These are phyloP conservation scores for Silurus lanzhouensis DNA, from an alignment of 2,797 vertebrate genomes.

Conservation along the genomic window DNA sequence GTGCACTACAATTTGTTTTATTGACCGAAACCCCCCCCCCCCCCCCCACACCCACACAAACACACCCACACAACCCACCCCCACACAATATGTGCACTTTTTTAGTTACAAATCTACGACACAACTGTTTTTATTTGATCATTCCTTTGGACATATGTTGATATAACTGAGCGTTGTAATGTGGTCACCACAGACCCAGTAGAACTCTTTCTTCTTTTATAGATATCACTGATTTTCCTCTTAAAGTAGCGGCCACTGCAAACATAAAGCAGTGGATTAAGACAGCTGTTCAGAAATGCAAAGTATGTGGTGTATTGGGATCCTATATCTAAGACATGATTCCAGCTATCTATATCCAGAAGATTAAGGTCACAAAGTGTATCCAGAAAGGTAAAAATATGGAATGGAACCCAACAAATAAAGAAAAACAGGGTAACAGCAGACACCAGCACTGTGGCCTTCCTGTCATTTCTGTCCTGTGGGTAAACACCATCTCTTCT, in stretches of 20 bases:
- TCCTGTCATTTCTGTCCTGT: constrained; percentile 73
- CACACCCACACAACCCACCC: background rate
- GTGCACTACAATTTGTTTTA: background rate
- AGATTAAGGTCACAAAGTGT: constrained; percentile 60
- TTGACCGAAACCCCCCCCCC: background rate
- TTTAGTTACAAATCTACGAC: background rate
- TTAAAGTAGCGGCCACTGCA: constrained; percentile 89
- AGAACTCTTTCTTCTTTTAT: constrained; percentile 60
- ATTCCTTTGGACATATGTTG: constrained; percentile 66
- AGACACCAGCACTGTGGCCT: constrained; percentile 78
- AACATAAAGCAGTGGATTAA: constrained; percentile 90
- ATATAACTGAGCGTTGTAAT: constrained; percentile 66
- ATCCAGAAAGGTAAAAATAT: constrained; percentile 81
- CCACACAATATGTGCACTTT: background rate
- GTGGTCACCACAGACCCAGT: constrained; percentile 66
- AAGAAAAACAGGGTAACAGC: constrained; percentile 84
- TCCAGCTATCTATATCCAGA: constrained; percentile 54
- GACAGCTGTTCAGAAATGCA: constrained; percentile 85
- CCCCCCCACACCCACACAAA: background rate
- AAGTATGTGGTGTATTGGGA: constrained; percentile 77
- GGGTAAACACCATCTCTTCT: constrained; percentile 68
- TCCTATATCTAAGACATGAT: constrained; percentile 66
- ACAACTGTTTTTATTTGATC: constrained; percentile 68
- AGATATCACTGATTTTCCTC: constrained; percentile 83
- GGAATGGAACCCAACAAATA: constrained; percentile 87